Conservation (phyloP, 2,888 invertebrate species). For the Mellilla xanthometata region DNA sequence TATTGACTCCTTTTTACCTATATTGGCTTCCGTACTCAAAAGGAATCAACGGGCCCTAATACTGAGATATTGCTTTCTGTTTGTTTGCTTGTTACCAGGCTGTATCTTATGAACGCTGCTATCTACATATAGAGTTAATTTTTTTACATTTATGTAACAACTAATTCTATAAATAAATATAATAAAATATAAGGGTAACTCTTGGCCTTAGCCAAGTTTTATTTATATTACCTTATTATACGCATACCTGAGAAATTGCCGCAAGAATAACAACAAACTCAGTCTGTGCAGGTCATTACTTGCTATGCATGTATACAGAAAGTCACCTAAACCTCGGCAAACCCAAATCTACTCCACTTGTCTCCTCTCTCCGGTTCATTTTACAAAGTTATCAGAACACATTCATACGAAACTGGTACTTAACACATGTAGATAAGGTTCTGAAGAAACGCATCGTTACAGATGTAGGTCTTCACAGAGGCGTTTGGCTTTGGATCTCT, state of each 20-base stretch:
- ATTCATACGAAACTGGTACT: conserved; percentile 25
- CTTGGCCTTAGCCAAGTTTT: too few species aligned
- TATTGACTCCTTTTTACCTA: too few species aligned
- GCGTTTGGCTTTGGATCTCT: conserved; percentile 47
- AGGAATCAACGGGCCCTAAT: too few species aligned
- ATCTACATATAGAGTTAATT: too few species aligned
- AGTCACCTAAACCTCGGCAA: conserved; percentile 49
- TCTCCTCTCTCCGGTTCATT: conserved; percentile 48
- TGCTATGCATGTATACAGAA: conserved; percentile 36
- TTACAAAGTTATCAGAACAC: conserved; percentile 38
- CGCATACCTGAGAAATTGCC: not conserved
- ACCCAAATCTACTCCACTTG: conserved; percentile 58
- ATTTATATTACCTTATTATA: too few species aligned
- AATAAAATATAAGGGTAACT: too few species aligned
- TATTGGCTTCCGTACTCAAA: too few species aligned
- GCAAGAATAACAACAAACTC: conserved; percentile 3
- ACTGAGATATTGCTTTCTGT: too few species aligned
- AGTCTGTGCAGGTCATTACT: conserved; percentile 25
- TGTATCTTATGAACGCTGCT: too few species aligned
- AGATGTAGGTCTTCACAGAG: conserved; percentile 37
- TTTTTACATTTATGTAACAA: too few species aligned
- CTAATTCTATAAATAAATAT: too few species aligned
- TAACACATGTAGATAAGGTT: conserved; percentile 23
- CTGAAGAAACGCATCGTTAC: conserved; percentile 23
- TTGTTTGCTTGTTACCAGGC: too few species aligned